Evolutionary conservation across 2,113 vertebrate genomes (phyloP).

Genomic region (Pelecanoides urinatrix): DNA sequence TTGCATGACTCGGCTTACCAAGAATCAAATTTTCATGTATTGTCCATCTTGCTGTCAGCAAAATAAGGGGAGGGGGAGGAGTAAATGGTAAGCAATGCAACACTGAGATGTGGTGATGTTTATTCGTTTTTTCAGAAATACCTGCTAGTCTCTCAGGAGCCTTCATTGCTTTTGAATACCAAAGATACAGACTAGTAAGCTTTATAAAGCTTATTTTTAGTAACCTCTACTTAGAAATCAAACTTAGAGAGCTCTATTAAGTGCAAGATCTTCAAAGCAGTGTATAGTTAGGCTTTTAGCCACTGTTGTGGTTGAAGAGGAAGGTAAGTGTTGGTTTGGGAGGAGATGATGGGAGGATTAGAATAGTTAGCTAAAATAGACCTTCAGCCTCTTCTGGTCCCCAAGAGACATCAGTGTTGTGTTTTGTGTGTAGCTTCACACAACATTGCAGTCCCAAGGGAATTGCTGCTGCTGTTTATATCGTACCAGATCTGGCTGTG

Average conservation of each 20-base stretch:
- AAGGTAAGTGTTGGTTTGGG: slow-evolving; percentile 1
- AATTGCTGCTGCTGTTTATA: not conserved
- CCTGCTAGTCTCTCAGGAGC: not conserved
- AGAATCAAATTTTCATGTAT: slow-evolving; percentile 76
- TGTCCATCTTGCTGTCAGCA: slow-evolving; percentile 71
- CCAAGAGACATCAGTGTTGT: not conserved
- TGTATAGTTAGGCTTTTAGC: not conserved
- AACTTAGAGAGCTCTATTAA: not conserved
- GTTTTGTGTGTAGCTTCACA: slow-evolving; percentile 8
- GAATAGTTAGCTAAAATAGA: slow-evolving; percentile 3
- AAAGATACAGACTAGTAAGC: not conserved
- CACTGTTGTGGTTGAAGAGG: not conserved
- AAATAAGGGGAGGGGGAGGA: not conserved
- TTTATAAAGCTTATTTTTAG: not conserved
- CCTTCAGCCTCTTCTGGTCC: not conserved
- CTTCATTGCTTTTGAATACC: not conserved
- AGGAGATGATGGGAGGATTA: not conserved
- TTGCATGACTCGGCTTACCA: slow-evolving; percentile 78
- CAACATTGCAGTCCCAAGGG: not conserved
- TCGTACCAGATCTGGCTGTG: not conserved
- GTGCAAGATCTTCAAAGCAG: not conserved
- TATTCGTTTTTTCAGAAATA: not conserved
- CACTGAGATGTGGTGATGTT: not conserved
- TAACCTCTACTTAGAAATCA: not conserved
- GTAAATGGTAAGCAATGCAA: not conserved